A percentile compares a stretch with the other conserved stretches of the same genome.
Conservation (phyloP, 2,113 vertebrate genomes). For the Azemiops feae region DNA sequence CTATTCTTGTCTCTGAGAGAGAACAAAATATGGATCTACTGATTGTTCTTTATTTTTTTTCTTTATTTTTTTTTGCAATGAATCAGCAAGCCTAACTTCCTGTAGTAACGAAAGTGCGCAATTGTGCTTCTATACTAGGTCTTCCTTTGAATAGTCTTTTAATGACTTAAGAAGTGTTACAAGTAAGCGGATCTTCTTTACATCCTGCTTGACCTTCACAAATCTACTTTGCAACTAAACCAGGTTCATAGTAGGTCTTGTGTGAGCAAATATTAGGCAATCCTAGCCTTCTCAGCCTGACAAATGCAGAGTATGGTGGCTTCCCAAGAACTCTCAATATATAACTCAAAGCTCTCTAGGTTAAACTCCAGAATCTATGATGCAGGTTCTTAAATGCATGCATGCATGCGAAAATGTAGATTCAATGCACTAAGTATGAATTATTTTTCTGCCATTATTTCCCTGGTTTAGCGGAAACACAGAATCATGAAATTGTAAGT, state of each 20-base stretch:
- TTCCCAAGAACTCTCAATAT: background rate
- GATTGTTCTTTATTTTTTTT: background rate
- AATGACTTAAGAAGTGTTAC: background rate
- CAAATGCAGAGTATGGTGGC: background rate
- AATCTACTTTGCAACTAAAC: background rate
- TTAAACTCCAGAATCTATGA: background rate
- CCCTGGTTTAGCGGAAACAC: background rate
- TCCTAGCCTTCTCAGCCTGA: background rate
- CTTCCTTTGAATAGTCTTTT: background rate
- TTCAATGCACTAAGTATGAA: background rate
- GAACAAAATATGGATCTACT: background rate
- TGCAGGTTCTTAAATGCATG: background rate
- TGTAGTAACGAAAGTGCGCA: background rate
- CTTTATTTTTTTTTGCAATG: background rate
- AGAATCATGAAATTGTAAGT: background rate
- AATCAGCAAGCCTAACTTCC: background rate
- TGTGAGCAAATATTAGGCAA: background rate
- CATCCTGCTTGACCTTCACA: background rate
- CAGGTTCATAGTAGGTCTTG: background rate
- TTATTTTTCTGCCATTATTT: background rate
- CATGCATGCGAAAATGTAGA: background rate
- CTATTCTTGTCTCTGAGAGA: background rate
- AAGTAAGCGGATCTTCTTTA: background rate
- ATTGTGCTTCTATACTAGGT: background rate
- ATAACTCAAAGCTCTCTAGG: background rate